A percentile compares a stretch with the other conserved stretches of the same genome.
Evolutionary conservation across 2,888 invertebrate species (phyloP).

Genomic region (Ochropacha duplaris): DNA sequence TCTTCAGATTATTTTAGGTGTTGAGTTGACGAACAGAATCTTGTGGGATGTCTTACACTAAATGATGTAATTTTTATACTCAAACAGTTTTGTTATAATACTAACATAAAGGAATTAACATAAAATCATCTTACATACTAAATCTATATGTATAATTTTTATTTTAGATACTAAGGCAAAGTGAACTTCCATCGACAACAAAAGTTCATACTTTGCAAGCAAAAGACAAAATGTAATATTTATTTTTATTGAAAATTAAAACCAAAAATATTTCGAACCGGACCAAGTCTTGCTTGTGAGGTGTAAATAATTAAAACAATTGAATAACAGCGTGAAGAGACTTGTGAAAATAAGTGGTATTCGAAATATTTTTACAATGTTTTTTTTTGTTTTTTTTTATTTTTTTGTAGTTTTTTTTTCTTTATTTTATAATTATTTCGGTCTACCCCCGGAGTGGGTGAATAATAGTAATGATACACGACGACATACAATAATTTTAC

Average conservation of each 20-base stretch:
- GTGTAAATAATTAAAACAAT: conserved; percentile 6
- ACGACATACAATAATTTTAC: conserved; percentile 65
- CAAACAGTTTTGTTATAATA: conserved; percentile 15
- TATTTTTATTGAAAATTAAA: not conserved
- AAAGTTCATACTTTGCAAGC: not conserved
- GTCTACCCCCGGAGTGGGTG: conserved; percentile 72
- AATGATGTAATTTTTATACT: conserved; percentile 9
- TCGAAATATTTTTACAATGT: conserved; percentile 60
- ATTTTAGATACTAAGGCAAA: not conserved
- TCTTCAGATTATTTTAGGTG: not conserved
- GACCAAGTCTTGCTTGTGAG: conserved; percentile 11
- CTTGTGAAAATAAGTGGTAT: conserved; percentile 35
- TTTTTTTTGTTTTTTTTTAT: conserved; percentile 16
- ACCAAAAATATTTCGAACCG: conserved; percentile 8
- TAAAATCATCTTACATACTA: conserved; percentile 34
- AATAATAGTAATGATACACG: conserved; percentile 60
- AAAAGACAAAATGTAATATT: conserved; percentile 6
- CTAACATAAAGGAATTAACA: conserved; percentile 17
- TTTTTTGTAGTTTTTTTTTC: conserved; percentile 41
- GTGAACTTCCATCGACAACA: not conserved
- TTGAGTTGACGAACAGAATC: not conserved
- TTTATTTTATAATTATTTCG: conserved; percentile 40
- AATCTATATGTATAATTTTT: conserved; percentile 19
- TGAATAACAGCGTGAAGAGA: conserved; percentile 20
- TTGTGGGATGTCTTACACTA: not conserved